Base-by-base conservation (phyloP, 2,797 vertebrate species). In the Rhinogobio ventralis region DNA sequence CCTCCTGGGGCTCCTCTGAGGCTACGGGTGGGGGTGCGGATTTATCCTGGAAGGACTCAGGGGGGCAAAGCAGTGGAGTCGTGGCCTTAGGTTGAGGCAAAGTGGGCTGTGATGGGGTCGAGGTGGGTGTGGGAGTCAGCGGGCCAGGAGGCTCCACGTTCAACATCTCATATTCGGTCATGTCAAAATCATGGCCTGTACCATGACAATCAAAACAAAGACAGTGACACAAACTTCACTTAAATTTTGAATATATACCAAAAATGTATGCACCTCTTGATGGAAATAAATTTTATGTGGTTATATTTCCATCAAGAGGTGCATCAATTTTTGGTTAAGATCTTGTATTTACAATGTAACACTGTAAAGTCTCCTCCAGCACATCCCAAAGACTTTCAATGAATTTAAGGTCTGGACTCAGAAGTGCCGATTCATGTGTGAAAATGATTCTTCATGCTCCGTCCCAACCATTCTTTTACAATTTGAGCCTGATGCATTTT, bases 111-210 rank as follows among this genome's bases (percentile, higher is more conserved):
- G 77, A 55, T 83, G 39, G 74, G 19, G 68, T 23, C 2, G 78
- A 51, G 10, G 74, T 51, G 30, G 85, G 83, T 76, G 62, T 75
- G 73, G 39, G 77, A 20, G 45, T 80, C 81, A 79, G 36, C n/a
- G 53, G 53, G 85, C 89, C 88, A 85, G 76, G 89, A 79, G 81
- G 83, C 85, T 92, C 91, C 89, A 93, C 87, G 66, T 90, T 90
- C 93, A 96, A 93, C 89, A 95, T 84, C 90, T 96, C 95, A 93
- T 90, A 96, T 53, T 95, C 95, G 62, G 90, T 88, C 92, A 94
- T 92, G 92, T 96, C 95, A 94, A 93, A 92, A 81, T 95, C 94
- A 89, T 91, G 89, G 80, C 92, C 94, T 94, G 92, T 85, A 88
- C 90, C 92, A 67, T 89, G 72, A 89, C 71, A 88, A 86, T 86